Conservation (phyloP, 2,113 vertebrate species). For the Galemys pyrenaicus region DNA sequence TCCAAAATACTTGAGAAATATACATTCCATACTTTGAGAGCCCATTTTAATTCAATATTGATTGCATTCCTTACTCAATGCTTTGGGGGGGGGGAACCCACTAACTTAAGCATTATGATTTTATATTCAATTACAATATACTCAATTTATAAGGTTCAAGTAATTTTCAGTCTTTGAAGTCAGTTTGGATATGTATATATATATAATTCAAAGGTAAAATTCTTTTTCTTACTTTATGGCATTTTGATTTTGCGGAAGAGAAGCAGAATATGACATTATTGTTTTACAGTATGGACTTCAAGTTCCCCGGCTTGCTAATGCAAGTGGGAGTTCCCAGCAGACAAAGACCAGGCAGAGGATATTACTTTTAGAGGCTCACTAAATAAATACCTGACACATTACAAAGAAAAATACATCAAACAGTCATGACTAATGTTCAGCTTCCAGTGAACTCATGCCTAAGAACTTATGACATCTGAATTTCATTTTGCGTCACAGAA, state of each 20-base stretch:
- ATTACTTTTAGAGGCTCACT: not conserved
- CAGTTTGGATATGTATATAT: not conserved
- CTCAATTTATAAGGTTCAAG: not conserved
- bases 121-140: not conserved
- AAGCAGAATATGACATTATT: not conserved
- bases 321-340: not conserved
- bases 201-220: not conserved
- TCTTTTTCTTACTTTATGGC: not conserved
- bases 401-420: conserved; percentile 8
- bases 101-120: not conserved
- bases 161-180: not conserved
- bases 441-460: not conserved
- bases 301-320: not conserved
- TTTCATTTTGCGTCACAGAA: not conserved
- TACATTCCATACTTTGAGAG: not conserved
- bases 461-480: not conserved
- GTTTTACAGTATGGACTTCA: not conserved
- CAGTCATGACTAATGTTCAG: not conserved
- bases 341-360: not conserved
- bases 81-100: not conserved
- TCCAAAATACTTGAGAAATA: conserved; percentile 20
- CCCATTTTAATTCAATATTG: not conserved
- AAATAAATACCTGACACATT: not conserved
- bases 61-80: not conserved
- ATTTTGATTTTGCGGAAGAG: not conserved